A percentile compares a stretch with the other conserved stretches of the same genome.
phyloP scores from a whole-genome alignment of 2,797 vertebrate genomes.

The Galaxias olidus region DNA sequence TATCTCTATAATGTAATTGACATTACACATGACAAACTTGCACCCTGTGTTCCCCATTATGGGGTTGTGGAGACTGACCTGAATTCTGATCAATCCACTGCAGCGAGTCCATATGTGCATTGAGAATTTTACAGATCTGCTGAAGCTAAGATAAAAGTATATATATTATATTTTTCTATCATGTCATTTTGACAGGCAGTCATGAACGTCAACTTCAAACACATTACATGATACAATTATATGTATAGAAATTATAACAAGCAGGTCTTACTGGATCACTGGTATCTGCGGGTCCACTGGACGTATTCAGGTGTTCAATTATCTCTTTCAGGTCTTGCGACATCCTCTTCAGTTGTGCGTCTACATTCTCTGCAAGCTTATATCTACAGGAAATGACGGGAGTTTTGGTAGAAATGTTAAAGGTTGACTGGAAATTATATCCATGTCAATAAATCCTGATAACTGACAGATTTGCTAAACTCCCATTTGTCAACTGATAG shows the following conservation, averaged over 20 bases:
- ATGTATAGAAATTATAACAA: no score
- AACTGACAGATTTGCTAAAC: no score
- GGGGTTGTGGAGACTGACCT: conserved; percentile 63
- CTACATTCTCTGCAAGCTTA: conserved; percentile 89
- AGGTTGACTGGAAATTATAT: no score
- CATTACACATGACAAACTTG: no score
- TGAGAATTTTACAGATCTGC: conserved; percentile 92
- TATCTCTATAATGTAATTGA: no score
- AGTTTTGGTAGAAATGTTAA: no score
- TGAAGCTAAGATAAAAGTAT: conserved; percentile 77
- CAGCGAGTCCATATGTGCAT: conserved; percentile 90
- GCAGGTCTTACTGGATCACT: conserved; percentile 84
- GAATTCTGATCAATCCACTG: conserved; percentile 94
- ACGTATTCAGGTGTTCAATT: conserved; percentile 86
- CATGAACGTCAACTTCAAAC: no score
- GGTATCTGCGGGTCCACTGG: conserved; percentile 78
- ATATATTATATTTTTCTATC: neutral
- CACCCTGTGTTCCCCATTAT: no score
- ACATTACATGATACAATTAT: no score
- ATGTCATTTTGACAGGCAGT: neutral
- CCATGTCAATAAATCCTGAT: no score
- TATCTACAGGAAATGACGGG: conserved; percentile 73
- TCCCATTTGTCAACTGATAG: no score
- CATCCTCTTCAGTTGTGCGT: conserved; percentile 90
- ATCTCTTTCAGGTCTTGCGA: conserved; percentile 93